Percentiles rank a stretch among this genome's conserved stretches.
Evolutionary conservation across 2,888 invertebrate genomes (phyloP).

Genomic region (Branchipolynoe longqiensis): DNA sequence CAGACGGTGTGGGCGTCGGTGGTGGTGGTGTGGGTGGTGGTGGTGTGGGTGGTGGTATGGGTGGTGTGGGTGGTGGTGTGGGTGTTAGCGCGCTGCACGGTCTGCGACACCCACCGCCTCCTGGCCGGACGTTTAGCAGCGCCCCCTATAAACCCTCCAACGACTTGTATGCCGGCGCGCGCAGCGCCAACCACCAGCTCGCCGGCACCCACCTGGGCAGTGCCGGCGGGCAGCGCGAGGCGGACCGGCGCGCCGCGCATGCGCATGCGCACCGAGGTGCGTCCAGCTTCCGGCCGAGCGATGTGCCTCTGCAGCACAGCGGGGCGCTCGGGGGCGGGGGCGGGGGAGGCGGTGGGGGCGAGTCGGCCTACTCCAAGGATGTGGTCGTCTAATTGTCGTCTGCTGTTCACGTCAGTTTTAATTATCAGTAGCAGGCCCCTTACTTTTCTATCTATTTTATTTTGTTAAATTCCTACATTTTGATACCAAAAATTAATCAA

Average conservation of each 20-base stretch:
- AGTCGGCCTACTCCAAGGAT: constrained; percentile 31
- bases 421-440: too few species aligned
- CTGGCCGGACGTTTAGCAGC: constrained; percentile 15
- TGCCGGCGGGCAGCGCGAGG: neutral
- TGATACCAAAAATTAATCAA: too few species aligned
- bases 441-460: too few species aligned
- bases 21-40: too few species aligned
- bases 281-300: constrained; percentile 47
- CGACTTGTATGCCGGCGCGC: constrained; percentile 15
- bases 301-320: constrained; percentile 47
- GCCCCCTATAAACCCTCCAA: neutral
- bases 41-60: too few species aligned
- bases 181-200: constrained; percentile 35
- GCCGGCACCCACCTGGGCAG: constrained; percentile 4
- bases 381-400: constrained; percentile 43
- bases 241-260: neutral
- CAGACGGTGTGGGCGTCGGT: constrained; percentile 16
- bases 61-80: too few species aligned
- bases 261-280: neutral
- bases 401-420: too few species aligned
- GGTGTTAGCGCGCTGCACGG: neutral
- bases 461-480: too few species aligned
- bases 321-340: neutral
- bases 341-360: neutral
- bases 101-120: constrained; percentile 21